A percentile compares a stretch with the other conserved stretches of the same genome.
Evolutionary conservation across 2,888 invertebrate species (phyloP).

Genomic region (Stenolophus ochropezus): DNA sequence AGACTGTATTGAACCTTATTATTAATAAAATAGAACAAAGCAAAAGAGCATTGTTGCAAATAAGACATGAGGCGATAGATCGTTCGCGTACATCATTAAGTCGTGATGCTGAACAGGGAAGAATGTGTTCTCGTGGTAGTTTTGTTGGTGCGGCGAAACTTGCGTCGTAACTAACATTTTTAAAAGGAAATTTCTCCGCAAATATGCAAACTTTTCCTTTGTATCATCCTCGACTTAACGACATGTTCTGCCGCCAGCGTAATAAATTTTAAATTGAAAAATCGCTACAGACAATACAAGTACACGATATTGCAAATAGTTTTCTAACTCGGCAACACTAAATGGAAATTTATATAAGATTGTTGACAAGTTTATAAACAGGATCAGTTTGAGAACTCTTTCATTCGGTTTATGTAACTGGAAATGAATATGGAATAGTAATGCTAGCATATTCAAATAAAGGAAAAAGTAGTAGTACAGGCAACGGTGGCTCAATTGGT

Average conservation of each 20-base stretch:
- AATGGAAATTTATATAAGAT: neutral
- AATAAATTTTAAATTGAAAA: neutral
- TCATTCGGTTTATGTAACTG: no score
- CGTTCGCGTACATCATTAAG: no score
- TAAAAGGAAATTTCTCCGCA: neutral
- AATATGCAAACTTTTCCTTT: neutral
- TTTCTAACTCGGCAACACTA: neutral
- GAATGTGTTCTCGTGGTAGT: neutral
- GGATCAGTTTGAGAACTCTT: no score
- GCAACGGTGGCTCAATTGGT: no score
- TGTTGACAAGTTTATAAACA: neutral
- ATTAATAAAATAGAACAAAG: no score
- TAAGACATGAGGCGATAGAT: no score
- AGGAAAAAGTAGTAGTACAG: no score
- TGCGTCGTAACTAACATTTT: neutral
- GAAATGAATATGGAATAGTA: no score
- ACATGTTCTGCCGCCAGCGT: neutral
- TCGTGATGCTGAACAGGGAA: no score
- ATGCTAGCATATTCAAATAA: no score
- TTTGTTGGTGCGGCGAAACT: neutral
- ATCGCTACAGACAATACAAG: neutral
- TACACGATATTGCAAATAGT: neutral
- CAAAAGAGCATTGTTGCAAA: no score
- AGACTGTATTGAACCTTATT: no score
- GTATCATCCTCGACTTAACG: neutral